Evolutionary conservation across 2,797 vertebrate genomes (phyloP).

Genomic region (Gymnoscopelus braueri): DNA sequence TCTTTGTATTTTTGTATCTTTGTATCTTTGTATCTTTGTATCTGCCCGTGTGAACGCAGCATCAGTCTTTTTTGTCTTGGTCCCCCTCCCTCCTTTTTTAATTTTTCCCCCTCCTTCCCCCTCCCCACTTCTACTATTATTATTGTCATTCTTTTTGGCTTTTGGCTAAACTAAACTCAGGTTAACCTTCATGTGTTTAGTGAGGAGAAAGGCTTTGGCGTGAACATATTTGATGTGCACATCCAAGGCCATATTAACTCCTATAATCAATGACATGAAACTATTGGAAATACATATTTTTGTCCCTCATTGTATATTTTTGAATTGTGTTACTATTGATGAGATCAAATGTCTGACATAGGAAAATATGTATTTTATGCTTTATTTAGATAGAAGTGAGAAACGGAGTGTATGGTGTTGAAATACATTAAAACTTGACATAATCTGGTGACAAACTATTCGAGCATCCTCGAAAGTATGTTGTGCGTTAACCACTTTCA

Average conservation of each 20-base stretch:
- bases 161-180: constrained; percentile 55
- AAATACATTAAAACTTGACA: too few species aligned
- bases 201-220: constrained; percentile 38
- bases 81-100: too few species aligned
- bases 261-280: constrained; percentile 22
- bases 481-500: too few species aligned
- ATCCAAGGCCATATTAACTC: constrained; percentile 22
- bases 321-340: constrained; percentile 22
- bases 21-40: too few species aligned
- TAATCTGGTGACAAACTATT: too few species aligned
- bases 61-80: too few species aligned
- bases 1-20: too few species aligned
- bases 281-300: constrained; percentile 17
- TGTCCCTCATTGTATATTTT: constrained; percentile 27
- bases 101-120: not conserved
- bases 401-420: not conserved
- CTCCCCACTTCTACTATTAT: not conserved
- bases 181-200: constrained; percentile 45
- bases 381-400: not conserved
- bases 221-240: constrained; percentile 27
- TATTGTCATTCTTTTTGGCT: constrained; percentile 9
- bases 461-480: too few species aligned
- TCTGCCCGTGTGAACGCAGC: too few species aligned
- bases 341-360: constrained; percentile 3
- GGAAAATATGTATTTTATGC: constrained; percentile 10